Conservation (phyloP, 1,140 invertebrate species). For the Oryctes rhinoceros region DNA sequence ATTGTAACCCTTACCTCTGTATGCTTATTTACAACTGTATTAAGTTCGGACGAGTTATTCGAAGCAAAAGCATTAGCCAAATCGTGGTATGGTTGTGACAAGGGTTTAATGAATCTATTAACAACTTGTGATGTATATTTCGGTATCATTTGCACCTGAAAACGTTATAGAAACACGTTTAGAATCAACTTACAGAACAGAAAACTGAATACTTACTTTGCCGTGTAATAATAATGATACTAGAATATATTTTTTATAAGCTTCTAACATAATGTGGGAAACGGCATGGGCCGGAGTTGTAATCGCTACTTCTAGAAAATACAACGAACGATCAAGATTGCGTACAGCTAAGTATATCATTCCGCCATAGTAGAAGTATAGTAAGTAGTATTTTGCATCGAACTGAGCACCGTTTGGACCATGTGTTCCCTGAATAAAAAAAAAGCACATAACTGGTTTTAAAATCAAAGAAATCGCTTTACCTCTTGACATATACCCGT, state of each 20-base stretch:
- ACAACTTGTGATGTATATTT: conserved; percentile 94
- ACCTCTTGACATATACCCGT: conserved; percentile 89
- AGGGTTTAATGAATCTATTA: conserved; percentile 87
- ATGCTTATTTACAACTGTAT: conserved; percentile 77
- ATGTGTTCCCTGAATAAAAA: conserved; percentile 46
- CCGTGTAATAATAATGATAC: conserved; percentile 91
- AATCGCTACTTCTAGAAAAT: conserved; percentile 94
- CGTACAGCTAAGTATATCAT: conserved; percentile 95
- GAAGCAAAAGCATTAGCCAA: conserved; percentile 82
- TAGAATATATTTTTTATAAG: conserved; percentile 96
- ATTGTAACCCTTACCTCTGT: conserved; percentile 64
- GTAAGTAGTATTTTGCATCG: conserved; percentile 91
- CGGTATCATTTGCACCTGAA: conserved; percentile 68
- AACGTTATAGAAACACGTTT: not conserved
- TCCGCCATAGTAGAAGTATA: conserved; percentile 97
- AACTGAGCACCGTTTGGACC: conserved; percentile 66
- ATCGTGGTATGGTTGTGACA: conserved; percentile 92
- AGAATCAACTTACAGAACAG: not conserved
- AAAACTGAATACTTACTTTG: conserved; percentile 68
- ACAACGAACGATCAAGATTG: conserved; percentile 90
- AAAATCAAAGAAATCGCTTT: conserved; percentile 27
- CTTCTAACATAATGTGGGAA: conserved; percentile 95
- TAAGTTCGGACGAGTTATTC: conserved; percentile 78
- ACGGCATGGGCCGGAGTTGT: conserved; percentile 92
- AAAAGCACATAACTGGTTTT: conserved; percentile 31